Base-by-base conservation (phyloP, 1,140 invertebrate genomes). In the Neodiprion fabricii region DNA sequence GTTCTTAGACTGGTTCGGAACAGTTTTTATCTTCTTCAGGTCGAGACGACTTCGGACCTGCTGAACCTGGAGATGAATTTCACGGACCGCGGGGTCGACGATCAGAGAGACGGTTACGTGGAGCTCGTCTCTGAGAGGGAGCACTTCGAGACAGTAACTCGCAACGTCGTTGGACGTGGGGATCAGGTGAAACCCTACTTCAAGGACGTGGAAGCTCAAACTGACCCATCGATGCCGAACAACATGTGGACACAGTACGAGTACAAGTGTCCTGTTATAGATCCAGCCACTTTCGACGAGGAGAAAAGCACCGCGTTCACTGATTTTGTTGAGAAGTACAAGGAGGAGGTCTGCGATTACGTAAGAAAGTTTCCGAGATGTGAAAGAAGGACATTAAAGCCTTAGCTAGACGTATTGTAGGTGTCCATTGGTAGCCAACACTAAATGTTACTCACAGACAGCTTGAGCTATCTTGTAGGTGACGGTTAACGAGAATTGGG, bases 211-310 rank as follows among this genome's bases (percentile, higher is more conserved):
- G 86, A 90, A 76, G 91, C 91, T 72, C 94, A 95, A 87, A 95
- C 94, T 1, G 87, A 86, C 67, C 89, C 92, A 23, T 88, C 87
- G 72, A 92, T 92, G 83, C 91, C 91, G 10, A 87, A 90, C 73
- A 93, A 94, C 84, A 88, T 90, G 66, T 93, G 91, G 89, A 92
- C 91, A 1, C 93, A 95, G 72, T 91, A 90, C 77, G 77, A 78
- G 12, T 89, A 89, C 72, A 83, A 87, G 65, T 78, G 79, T 71
- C 53, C 79, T 72, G 74, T 78, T 4, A 77, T 79, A 53, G 75
- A 81, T 75, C 78, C 83, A 78, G 90, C 86, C 23, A 84, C 87
- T 61, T 86, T 87, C 21, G 86, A 90, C 79, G 84, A 90, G 17
- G 86, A 91, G 50, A 85, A 90, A 69, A 79, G 83, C 7, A 81